These are phyloP conservation scores for Hypomecis punctinalis DNA, from an alignment of 2,888 invertebrate species.

Conservation along the genomic window DNA sequence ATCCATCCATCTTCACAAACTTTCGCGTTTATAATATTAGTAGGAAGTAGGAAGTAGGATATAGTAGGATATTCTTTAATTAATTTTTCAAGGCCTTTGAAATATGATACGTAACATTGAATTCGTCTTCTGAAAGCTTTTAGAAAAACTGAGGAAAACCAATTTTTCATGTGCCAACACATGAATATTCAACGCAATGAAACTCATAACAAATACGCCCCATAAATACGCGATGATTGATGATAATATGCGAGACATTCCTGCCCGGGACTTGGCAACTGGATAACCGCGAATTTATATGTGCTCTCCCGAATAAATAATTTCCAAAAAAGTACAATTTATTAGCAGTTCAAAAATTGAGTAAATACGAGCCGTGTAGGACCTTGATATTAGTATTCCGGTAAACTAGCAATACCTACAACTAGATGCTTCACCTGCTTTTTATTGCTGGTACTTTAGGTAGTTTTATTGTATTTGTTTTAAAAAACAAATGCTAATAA, in stretches of 20 bases:
- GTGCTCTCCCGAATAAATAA: slow-evolving; percentile 7
- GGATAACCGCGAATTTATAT: slow-evolving; percentile 31
- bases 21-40: too few relatives aligned
- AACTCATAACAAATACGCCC: slow-evolving; percentile 31
- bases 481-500: too few relatives aligned
- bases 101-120: too few relatives aligned
- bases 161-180: slow-evolving; percentile 31
- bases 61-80: too few relatives aligned
- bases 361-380: not conserved
- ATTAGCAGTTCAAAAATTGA: slow-evolving; percentile 10
- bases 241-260: slow-evolving; percentile 19
- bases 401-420: not conserved
- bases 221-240: slow-evolving; percentile 40
- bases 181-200: slow-evolving; percentile 36
- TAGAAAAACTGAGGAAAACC: too few relatives aligned
- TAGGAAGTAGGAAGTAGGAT: too few relatives aligned
- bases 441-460: not conserved
- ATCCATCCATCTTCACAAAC: too few relatives aligned
- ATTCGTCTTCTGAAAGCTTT: too few relatives aligned
- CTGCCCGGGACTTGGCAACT: slow-evolving; percentile 26
- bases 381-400: not conserved
- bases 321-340: slow-evolving; percentile 13
- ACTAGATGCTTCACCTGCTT: not conserved
- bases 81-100: too few relatives aligned
- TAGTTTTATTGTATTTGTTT: too few relatives aligned